Percentiles rank a stretch among this genome's conserved stretches.
Conservation (phyloP, 2,113 vertebrate species). For the Saguinus midas region DNA sequence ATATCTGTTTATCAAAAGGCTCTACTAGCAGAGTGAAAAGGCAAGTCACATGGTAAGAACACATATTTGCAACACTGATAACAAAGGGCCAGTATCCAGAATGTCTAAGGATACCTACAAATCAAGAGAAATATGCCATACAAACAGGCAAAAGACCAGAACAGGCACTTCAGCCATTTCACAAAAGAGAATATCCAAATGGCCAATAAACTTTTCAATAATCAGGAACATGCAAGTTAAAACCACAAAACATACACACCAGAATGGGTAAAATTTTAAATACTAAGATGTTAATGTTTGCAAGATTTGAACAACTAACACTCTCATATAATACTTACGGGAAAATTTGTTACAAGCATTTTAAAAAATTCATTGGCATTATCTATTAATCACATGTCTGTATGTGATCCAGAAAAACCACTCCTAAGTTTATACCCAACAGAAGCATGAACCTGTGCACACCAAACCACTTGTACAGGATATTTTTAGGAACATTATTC, state of each 20-base stretch:
- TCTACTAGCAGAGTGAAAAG: neutral
- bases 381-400: neutral
- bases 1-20: slow-evolving; percentile 3
- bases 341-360: neutral
- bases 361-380: neutral
- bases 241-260: neutral
- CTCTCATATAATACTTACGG: neutral
- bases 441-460: neutral
- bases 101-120: neutral
- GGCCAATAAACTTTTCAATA: neutral
- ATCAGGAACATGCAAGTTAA: neutral
- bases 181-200: neutral
- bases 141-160: neutral
- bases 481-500: neutral
- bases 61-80: neutral
- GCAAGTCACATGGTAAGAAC: neutral
- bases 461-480: neutral
- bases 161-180: neutral
- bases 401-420: neutral
- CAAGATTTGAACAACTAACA: neutral
- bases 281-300: neutral
- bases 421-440: neutral
- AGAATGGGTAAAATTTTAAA: neutral
- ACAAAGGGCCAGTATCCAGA: neutral
- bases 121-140: neutral